Base-by-base conservation (phyloP, 2,888 invertebrate genomes). In the Parnassius smintheus region DNA sequence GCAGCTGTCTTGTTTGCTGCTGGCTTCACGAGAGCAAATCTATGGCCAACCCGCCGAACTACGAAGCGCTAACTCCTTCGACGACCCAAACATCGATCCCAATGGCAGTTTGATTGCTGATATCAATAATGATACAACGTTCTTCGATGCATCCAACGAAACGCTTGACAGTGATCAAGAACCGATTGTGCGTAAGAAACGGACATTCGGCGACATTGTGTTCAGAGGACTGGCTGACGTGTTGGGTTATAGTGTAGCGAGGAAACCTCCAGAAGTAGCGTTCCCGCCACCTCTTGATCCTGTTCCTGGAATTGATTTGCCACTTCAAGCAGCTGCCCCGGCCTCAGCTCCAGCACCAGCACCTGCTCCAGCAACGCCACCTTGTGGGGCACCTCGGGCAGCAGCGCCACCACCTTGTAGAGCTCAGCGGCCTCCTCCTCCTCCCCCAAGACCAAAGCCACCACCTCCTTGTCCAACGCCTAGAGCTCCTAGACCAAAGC, bases 181-280 rank as follows among this genome's bases (percentile, higher is more conserved):
- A 55, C 84, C 88, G 10, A 75, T 91, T 44, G 88, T 91, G 56
- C 77, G 92, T n/a, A 86, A 85, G 78, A 92, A 92, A 72, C 75
- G 92, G 60, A 92, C 92, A 1, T 92, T 92, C 71, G 92, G 92
- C 9, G 91, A 92, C 61, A 78, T 92, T 66, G 90, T 92, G 74
- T 92, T 92, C 71, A 77, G 91, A 62, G 92, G 92, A 1, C 73
- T 92, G n/a, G 92, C 92, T 9, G 92, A 92, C 66, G 92, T 86
- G 64, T 79, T 92, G 18, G 92, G 92, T 2, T 92, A 92, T 72
- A 82, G 72, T 66, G 85, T 92, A 53, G 84, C 82, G 48, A 75
- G 88, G 58, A 89, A 84, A 66, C 84, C 88, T 12, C 80, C 85
- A 7, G 81, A 81, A 61, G 75, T 79, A 10, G 80, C 78, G 18